Conservation (phyloP, 2,888 invertebrate species). For the Penaeus monodon region DNA sequence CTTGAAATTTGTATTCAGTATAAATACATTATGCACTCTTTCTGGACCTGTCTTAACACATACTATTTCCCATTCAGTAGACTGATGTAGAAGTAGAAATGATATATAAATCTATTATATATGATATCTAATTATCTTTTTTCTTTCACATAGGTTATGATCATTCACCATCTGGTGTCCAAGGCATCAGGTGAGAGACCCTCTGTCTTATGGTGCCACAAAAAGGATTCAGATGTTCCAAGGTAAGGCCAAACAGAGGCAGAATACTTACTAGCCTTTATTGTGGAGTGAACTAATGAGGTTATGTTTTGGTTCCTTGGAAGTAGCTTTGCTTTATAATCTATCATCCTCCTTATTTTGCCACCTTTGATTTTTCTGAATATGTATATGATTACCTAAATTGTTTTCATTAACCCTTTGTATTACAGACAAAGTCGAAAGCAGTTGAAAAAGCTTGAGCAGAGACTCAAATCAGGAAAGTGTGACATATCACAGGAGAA, state of each 20-base stretch:
- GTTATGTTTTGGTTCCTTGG: too few relatives aligned
- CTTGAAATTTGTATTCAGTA: too few relatives aligned
- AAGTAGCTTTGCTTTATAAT: too few relatives aligned
- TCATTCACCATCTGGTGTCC: constrained; percentile 95
- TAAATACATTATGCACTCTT: too few relatives aligned
- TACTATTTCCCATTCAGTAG: too few relatives aligned
- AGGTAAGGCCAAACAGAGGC: constrained; percentile 71
- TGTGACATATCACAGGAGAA: constrained; percentile 84
- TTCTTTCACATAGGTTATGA: constrained; percentile 82
- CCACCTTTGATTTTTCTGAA: too few relatives aligned
- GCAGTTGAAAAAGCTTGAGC: constrained; percentile 85
- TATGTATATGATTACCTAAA: not conserved
- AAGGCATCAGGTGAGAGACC: constrained; percentile 95
- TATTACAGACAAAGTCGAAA: constrained; percentile 77
- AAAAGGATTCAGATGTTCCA: constrained; percentile 78
- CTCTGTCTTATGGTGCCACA: constrained; percentile 98
- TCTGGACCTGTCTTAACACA: too few relatives aligned
- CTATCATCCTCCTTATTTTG: too few relatives aligned
- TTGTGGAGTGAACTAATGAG: too few relatives aligned
- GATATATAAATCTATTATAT: not conserved
- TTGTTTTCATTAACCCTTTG: too few relatives aligned
- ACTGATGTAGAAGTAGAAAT: too few relatives aligned
- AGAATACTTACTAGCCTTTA: too few relatives aligned
- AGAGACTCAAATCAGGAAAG: constrained; percentile 89
- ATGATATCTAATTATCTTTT: not conserved